Evolutionary conservation across 2,888 invertebrate species (phyloP).

Genomic region (Scelioninae gen. 1): DNA sequence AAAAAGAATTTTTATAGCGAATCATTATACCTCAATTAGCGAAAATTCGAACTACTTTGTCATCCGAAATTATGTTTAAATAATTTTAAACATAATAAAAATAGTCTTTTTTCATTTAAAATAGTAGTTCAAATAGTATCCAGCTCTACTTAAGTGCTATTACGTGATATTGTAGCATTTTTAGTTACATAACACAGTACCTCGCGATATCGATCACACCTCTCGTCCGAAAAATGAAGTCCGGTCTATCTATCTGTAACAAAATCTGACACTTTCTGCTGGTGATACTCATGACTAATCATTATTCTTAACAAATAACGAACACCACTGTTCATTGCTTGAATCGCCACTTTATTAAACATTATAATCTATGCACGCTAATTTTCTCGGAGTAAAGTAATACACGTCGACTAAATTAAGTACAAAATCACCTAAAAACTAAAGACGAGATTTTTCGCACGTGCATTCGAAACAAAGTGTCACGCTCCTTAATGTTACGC

Average conservation of each 20-base stretch:
- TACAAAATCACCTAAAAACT: slow-evolving; percentile 81
- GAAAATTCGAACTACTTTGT: too few relatives aligned
- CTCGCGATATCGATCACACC: slow-evolving; percentile 39
- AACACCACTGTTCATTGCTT: slow-evolving; percentile 16
- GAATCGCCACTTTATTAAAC: slow-evolving; percentile 60
- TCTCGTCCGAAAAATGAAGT: slow-evolving; percentile 30
- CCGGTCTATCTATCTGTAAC: slow-evolving; percentile 19
- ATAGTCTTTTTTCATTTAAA: too few relatives aligned
- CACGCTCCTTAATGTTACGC: slow-evolving; percentile 3
- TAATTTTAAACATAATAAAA: too few relatives aligned
- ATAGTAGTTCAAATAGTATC: too few relatives aligned
- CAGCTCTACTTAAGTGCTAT: too few relatives aligned
- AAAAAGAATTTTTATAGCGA: too few relatives aligned
- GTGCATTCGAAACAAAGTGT: slow-evolving; percentile 38
- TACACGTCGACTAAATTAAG: slow-evolving; percentile 77
- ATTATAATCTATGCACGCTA: slow-evolving; percentile 64
- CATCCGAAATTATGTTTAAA: too few relatives aligned
- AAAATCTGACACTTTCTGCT: slow-evolving; percentile 14
- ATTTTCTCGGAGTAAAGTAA: slow-evolving; percentile 44
- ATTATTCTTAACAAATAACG: neutral
- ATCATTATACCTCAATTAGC: too few relatives aligned
- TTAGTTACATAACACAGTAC: slow-evolving; percentile 19
- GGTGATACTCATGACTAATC: neutral
- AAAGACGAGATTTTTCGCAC: slow-evolving; percentile 63
- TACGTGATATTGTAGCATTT: slow-evolving; percentile 35